A percentile compares a stretch with the other conserved stretches of the same genome.
Conservation (phyloP, 2,888 invertebrate species). For the Watsonalla binaria region DNA sequence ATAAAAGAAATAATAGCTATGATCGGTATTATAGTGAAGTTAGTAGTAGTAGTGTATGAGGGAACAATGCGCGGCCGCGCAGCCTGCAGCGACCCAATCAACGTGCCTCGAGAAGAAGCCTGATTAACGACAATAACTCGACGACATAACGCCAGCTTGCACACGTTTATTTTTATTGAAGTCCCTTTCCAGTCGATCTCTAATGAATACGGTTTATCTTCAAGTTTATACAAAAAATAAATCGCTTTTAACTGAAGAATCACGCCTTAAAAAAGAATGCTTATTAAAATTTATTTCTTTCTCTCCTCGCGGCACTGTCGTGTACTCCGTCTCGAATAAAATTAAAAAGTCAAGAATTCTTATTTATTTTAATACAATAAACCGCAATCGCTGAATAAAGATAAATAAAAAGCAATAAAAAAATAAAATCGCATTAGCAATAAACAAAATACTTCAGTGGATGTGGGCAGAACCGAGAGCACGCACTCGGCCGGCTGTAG, state of each 20-base stretch:
- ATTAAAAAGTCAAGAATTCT: constrained; percentile 79
- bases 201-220: constrained; percentile 79
- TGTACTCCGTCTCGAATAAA: constrained; percentile 75
- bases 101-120: constrained; percentile 57
- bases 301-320: constrained; percentile 73
- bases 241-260: constrained; percentile 78
- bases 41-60: constrained; percentile 47
- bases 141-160: constrained; percentile 66
- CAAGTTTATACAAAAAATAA: constrained; percentile 77
- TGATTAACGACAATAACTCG: constrained; percentile 76
- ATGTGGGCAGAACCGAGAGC: constrained; percentile 72
- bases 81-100: constrained; percentile 51
- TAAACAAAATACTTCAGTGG: constrained; percentile 79
- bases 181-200: constrained; percentile 76
- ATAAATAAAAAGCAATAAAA: constrained; percentile 78
- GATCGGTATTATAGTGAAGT: constrained; percentile 40
- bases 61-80: constrained; percentile 48
- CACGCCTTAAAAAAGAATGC: constrained; percentile 79
- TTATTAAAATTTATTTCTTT: constrained; percentile 79
- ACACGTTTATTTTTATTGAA: constrained; percentile 72
- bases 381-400: constrained; percentile 79
- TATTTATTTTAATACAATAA: constrained; percentile 80
- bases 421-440: constrained; percentile 79
- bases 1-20: constrained; percentile 32
- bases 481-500: constrained; percentile 55